Percentiles rank a stretch among this genome's conserved stretches.
phyloP scores from a whole-genome alignment of 2,888 invertebrate species.

The Halocaridina rubra region DNA sequence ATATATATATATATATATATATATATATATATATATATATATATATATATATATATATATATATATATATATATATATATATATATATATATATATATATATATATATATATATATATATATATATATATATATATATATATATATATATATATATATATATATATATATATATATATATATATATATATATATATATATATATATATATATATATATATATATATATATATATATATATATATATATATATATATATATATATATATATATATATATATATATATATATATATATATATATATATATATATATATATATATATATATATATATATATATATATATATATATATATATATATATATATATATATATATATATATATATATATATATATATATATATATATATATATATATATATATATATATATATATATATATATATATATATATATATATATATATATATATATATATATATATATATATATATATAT shows the following conservation, averaged over 20 bases:
- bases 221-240: constrained; percentile 8
- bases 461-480: constrained; percentile 8
- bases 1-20: neutral
- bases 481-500: constrained; percentile 8
- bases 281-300: constrained; percentile 8
- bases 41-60: neutral
- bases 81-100: neutral
- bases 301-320: constrained; percentile 8
- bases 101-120: constrained; percentile 8
- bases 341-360: constrained; percentile 8
- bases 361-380: constrained; percentile 8
- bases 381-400: constrained; percentile 8
- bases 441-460: constrained; percentile 8
- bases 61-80: constrained; percentile 8
- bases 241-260: constrained; percentile 8
- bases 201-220: constrained; percentile 8
- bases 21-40: neutral
- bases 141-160: constrained; percentile 8
- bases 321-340: constrained; percentile 8
- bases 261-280: constrained; percentile 8
- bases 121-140: constrained; percentile 8
- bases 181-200: constrained; percentile 8
- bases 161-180: constrained; percentile 8
- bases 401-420: constrained; percentile 8
- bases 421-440: constrained; percentile 8